Conservation (phyloP, 2,797 vertebrate species). For the Geotrypetes seraphini region DNA sequence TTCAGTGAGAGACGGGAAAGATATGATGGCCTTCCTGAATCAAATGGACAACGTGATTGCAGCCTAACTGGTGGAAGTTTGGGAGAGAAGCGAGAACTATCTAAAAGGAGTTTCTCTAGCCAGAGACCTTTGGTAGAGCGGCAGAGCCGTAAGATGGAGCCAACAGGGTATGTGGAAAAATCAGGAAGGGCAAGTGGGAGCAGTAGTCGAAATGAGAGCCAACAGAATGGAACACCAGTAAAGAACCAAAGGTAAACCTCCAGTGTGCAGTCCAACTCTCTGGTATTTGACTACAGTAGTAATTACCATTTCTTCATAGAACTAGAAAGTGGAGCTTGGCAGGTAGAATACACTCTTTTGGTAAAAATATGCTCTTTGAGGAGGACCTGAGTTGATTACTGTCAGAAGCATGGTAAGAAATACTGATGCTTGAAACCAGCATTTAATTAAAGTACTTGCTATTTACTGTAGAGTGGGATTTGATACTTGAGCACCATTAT, state of each 20-base stretch:
- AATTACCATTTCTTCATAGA: too few species aligned
- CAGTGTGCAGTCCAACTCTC: too few species aligned
- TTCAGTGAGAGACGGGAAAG: constrained; percentile 82
- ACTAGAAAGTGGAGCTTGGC: too few species aligned
- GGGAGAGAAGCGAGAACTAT: constrained; percentile 84
- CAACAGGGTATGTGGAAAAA: constrained; percentile 64
- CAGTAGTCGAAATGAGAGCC: constrained; percentile 63
- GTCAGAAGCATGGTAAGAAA: too few species aligned
- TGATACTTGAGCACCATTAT: too few species aligned
- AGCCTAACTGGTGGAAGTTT: constrained; percentile 49
- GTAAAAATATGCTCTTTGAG: too few species aligned
- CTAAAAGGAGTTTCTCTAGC: constrained; percentile 94
- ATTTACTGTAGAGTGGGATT: too few species aligned
- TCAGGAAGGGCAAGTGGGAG: constrained; percentile 52
- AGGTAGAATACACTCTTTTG: neutral
- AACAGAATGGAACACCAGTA: constrained; percentile 71
- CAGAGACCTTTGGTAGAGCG: constrained; percentile 85
- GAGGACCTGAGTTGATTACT: too few species aligned
- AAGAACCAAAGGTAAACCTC: constrained; percentile 79
- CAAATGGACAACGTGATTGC: constrained; percentile 55
- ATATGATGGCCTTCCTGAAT: constrained; percentile 45
- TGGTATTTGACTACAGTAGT: too few species aligned
- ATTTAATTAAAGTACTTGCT: too few species aligned
- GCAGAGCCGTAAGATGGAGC: constrained; percentile 85
- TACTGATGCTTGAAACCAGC: too few species aligned